Evolutionary conservation across 2,888 invertebrate genomes (phyloP), one percentile per base, ranked within the genome.

Genomic region (Epistrophe eligans): DNA sequence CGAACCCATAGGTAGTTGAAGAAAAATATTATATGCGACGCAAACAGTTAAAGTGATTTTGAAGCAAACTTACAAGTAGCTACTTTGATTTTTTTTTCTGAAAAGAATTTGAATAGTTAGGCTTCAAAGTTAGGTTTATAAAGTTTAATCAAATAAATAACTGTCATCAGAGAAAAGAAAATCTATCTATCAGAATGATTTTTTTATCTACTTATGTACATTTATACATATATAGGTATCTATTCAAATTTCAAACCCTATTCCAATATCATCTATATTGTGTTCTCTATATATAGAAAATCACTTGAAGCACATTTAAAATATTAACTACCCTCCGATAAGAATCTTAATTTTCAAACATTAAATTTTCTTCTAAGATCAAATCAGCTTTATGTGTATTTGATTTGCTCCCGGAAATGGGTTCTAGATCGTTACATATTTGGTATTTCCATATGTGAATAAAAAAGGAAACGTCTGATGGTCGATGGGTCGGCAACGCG

Each of bases 371-470:
- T 28, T 64, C 70, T 58, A 50, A 74, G 85, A 85, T 81, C 77
- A 58, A 81, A 85, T 85, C 81, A 77, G 81, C 38, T 70, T 70
- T 55, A 70, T 70, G 32, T 62, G 74, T 50, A 81, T 85, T 85
- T 85, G 85, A 85, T 85, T 79, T 85, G 77, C 74, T 87, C 71
- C 82, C 72, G 79, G 82, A 87, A 87, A 87, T 87, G 66, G 79
- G 83, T 87, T 83, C 83, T 50, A 72, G 83, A 83, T 76, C 76
- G 79, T 83, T 79, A 83, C 79, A 87, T 71, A 76, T 60, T 70
- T 79, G 87, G 55, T 79, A 87, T 87, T 87, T 76, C 87, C 83
- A 87, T 87, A 87, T 79, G 79, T 79, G 79, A 87, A 76, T 76
- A 72, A 38, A 70, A 50, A 55, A 40, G 28, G 28, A 13, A 28